These are phyloP conservation scores for Caprella mutica DNA, from an alignment of 2,888 invertebrate genomes.

Conservation along the genomic window DNA sequence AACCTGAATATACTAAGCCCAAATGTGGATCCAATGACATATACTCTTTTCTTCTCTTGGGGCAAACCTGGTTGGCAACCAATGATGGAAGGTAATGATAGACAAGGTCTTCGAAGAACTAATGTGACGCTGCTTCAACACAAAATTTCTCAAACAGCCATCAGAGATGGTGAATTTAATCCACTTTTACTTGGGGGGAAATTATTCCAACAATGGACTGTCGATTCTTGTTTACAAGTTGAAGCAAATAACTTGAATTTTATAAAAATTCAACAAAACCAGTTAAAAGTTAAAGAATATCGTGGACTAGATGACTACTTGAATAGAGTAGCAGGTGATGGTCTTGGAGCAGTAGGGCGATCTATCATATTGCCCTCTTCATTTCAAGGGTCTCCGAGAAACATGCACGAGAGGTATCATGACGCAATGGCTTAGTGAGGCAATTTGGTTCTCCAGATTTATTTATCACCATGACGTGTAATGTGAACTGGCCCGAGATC, in stretches of 20 bases:
- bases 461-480: conserved; percentile 44
- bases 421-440: conserved; percentile 42
- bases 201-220: neutral
- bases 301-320: neutral
- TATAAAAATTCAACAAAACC: neutral
- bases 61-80: too few species aligned
- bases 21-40: neutral
- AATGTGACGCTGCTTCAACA: neutral
- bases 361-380: conserved; percentile 35
- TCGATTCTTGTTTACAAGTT: neutral
- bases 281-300: neutral
- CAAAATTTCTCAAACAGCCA: neutral
- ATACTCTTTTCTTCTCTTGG: too few species aligned
- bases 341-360: too few species aligned
- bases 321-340: too few species aligned
- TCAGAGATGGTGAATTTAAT: neutral
- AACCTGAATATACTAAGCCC: neutral
- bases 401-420: conserved; percentile 40
- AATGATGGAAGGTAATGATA: too few species aligned
- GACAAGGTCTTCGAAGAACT: neutral
- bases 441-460: conserved; percentile 41
- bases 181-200: neutral
- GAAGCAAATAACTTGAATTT: conserved; percentile 2
- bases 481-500: conserved; percentile 42
- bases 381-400: conserved; percentile 38